Conservation (phyloP, 53 echinoderm and acorn worm genomes). For the Henricia sp. region DNA sequence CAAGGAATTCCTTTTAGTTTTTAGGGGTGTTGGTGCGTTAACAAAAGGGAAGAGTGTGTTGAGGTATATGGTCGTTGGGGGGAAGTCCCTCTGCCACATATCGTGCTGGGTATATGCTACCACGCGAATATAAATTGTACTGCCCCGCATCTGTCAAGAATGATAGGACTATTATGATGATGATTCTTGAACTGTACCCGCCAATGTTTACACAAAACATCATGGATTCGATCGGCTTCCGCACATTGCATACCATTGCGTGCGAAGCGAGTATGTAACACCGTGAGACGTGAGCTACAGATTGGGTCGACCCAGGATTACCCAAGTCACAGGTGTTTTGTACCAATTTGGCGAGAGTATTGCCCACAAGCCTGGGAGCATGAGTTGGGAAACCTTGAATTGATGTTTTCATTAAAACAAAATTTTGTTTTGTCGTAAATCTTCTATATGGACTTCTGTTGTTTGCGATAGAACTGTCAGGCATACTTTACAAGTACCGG, state of each 20-base stretch:
- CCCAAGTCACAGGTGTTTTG: conserved; percentile 28
- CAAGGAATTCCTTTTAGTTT: too few relatives aligned
- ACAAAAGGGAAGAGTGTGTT: too few relatives aligned
- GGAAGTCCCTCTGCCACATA: too few relatives aligned
- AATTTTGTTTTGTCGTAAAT: too few relatives aligned
- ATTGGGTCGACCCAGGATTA: conserved; percentile 7
- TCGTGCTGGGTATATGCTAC: too few relatives aligned
- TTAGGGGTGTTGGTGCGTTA: too few relatives aligned
- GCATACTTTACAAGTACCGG: too few relatives aligned
- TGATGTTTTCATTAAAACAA: background rate
- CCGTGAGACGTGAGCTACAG: background rate
- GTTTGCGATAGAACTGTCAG: too few relatives aligned
- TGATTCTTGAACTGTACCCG: conserved; percentile 8
- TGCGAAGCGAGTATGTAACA: conserved; percentile 15
- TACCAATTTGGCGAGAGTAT: background rate
- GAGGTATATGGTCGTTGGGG: too few relatives aligned
- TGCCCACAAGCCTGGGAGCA: background rate
- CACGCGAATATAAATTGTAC: background rate
- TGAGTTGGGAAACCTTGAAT: background rate
- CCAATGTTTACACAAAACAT: conserved; percentile 11
- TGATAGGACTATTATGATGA: background rate
- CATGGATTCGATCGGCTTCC: background rate
- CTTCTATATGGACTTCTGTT: too few relatives aligned
- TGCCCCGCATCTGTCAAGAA: conserved; percentile 17
- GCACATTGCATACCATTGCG: conserved; percentile 14